phyloP scores from a whole-genome alignment of 2,113 vertebrate genomes.

The Mugil cephalus region DNA sequence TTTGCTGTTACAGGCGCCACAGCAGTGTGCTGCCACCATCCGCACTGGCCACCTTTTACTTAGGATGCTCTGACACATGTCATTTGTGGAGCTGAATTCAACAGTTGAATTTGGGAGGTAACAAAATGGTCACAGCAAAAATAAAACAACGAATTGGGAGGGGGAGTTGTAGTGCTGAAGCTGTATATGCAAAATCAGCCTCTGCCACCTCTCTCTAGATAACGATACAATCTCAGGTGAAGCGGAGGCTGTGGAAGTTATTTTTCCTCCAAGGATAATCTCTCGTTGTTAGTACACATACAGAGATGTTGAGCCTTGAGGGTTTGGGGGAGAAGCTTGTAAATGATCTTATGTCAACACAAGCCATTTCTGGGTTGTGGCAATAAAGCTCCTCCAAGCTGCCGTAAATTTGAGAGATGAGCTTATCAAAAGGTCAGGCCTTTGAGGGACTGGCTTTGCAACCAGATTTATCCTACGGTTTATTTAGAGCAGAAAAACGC shows the following conservation, averaged over 20 bases:
- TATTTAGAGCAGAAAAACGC: conserved; percentile 81
- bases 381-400: conserved; percentile 73
- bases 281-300: conserved; percentile 60
- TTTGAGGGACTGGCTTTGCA: conserved; percentile 72
- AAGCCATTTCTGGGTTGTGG: conserved; percentile 74
- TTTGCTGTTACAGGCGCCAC: conserved; percentile 14
- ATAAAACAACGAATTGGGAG: conserved; percentile 13
- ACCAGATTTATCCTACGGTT: conserved; percentile 77
- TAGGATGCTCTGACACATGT: conserved; percentile 47
- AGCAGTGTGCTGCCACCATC: conserved; percentile 5
- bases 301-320: conserved; percentile 72
- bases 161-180: conserved; percentile 10
- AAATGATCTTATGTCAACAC: conserved; percentile 76
- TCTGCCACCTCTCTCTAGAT: conserved; percentile 13
- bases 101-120: conserved; percentile 24
- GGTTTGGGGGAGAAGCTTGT: conserved; percentile 64
- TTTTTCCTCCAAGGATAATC: conserved; percentile 70
- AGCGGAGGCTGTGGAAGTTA: conserved; percentile 34
- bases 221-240: conserved; percentile 55
- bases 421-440: conserved; percentile 79
- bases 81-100: conserved; percentile 39
- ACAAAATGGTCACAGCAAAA: conserved; percentile 14
- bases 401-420: conserved; percentile 78
- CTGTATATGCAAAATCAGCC: conserved; percentile 8
- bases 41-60: conserved; percentile 29